Percentiles rank a stretch among this genome's conserved stretches.
Evolutionary conservation across 2,113 vertebrate species (phyloP).

Genomic region (Strigops habroptila): DNA sequence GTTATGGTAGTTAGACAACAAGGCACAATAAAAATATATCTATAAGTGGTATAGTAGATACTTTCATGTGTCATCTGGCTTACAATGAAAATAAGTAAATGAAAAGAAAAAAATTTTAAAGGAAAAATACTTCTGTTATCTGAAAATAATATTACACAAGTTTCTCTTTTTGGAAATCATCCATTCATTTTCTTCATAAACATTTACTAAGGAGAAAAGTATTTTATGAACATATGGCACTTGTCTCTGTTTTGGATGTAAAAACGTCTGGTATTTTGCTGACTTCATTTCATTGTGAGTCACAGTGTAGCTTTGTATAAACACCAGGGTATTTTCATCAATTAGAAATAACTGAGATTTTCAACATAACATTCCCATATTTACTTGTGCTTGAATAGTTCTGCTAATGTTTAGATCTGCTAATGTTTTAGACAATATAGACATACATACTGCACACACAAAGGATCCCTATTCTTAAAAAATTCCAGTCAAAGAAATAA

Average conservation of each 20-base stretch:
- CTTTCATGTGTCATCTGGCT: neutral
- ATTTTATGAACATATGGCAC: slow-evolving; percentile 81
- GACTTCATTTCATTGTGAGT: slow-evolving; percentile 81
- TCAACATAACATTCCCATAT: slow-evolving; percentile 58
- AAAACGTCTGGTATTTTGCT: slow-evolving; percentile 80
- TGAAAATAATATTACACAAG: slow-evolving; percentile 62
- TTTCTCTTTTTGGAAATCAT: slow-evolving; percentile 58
- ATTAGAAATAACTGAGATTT: slow-evolving; percentile 79
- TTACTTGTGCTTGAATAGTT: slow-evolving; percentile 36
- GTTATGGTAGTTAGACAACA: neutral
- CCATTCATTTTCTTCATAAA: slow-evolving; percentile 72
- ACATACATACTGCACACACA: neutral
- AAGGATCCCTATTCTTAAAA: neutral
- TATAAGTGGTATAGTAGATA: neutral
- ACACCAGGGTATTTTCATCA: slow-evolving; percentile 79
- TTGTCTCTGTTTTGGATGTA: slow-evolving; percentile 80
- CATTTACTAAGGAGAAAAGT: slow-evolving; percentile 79
- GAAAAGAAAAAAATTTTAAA: slow-evolving; percentile 28
- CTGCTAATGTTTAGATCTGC: slow-evolving; percentile 16
- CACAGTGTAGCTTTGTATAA: slow-evolving; percentile 75
- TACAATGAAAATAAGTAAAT: slow-evolving; percentile 24
- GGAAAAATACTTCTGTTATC: slow-evolving; percentile 52
- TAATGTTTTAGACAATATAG: slow-evolving; percentile 11
- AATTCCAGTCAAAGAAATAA: neutral
- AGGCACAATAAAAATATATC: neutral